These are phyloP conservation scores for Acholoe squamosa DNA, from an alignment of 2,888 invertebrate genomes.

Conservation along the genomic window DNA sequence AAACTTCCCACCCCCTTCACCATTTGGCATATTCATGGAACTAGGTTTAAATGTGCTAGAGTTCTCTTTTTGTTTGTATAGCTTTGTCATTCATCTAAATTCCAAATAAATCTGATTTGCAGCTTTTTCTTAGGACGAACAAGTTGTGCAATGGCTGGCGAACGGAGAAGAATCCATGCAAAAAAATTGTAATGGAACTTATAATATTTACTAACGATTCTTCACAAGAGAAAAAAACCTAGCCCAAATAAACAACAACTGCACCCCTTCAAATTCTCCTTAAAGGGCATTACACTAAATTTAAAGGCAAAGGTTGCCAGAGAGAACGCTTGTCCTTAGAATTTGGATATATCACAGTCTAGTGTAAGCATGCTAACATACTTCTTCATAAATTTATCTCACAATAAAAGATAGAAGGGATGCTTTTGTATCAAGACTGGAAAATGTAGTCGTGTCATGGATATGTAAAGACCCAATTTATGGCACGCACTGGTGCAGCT, in stretches of 20 bases:
- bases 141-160: background rate
- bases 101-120: too few species aligned
- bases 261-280: slow-evolving; percentile 59
- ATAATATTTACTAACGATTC: slow-evolving; percentile 38
- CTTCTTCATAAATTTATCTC: background rate
- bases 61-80: too few species aligned
- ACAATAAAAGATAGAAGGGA: slow-evolving; percentile 34
- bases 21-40: too few species aligned
- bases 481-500: slow-evolving; percentile 42
- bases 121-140: background rate
- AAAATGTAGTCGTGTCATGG: background rate
- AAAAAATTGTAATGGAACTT: slow-evolving; percentile 37
- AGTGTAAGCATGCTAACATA: background rate
- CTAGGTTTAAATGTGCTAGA: too few species aligned
- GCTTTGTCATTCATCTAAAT: too few species aligned
- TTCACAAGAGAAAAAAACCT: slow-evolving; percentile 49
- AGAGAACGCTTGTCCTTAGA: background rate
- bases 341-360: background rate
- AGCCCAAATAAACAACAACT: slow-evolving; percentile 54
- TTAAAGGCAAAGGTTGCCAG: background rate
- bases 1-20: too few species aligned
- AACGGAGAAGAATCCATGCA: slow-evolving; percentile 39
- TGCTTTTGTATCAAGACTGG: slow-evolving; percentile 27
- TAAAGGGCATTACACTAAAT: slow-evolving; percentile 50
- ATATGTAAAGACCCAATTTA: background rate